Percentiles rank a stretch among this genome's conserved stretches.
These are phyloP conservation scores for Temnothorax nylanderi DNA, from an alignment of 1,140 invertebrate species.

Conservation along the genomic window DNA sequence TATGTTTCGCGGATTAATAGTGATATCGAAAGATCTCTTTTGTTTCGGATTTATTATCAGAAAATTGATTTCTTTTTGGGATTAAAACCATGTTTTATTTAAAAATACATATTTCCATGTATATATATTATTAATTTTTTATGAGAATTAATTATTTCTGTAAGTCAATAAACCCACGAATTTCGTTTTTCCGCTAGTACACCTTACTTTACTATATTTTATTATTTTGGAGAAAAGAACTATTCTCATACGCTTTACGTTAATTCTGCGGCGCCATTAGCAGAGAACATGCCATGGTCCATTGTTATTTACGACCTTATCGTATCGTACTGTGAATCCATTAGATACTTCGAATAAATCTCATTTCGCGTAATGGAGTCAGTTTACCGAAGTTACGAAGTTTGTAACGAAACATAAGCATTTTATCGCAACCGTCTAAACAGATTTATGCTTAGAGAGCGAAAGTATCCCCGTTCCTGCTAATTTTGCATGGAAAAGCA, in stretches of 20 bases:
- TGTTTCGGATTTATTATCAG: neutral
- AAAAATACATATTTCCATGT: neutral
- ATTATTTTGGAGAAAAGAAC: slow-evolving; percentile 14
- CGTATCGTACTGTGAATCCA: slow-evolving; percentile 51
- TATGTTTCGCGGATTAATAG: neutral
- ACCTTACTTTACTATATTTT: neutral
- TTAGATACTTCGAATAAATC: slow-evolving; percentile 54
- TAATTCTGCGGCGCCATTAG: slow-evolving; percentile 45
- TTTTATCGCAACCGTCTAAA: slow-evolving; percentile 39
- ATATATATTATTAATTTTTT: neutral
- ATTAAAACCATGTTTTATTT: neutral
- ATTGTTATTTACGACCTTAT: slow-evolving; percentile 50
- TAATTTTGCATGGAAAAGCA: slow-evolving; percentile 2
- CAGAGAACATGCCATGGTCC: slow-evolving; percentile 23
- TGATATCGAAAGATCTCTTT: neutral
- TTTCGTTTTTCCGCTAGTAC: neutral
- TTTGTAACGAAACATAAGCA: slow-evolving; percentile 42
- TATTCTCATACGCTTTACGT: slow-evolving; percentile 13
- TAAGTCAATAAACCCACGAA: neutral
- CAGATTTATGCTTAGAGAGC: slow-evolving; percentile 38
- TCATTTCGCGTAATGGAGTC: slow-evolving; percentile 52
- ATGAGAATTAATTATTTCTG: neutral
- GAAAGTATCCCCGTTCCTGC: neutral
- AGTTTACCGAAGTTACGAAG: slow-evolving; percentile 21
- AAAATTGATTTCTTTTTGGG: neutral